Evolutionary conservation across 1,140 invertebrate genomes (phyloP).

Genomic region (Drosophila melanogaster): DNA sequence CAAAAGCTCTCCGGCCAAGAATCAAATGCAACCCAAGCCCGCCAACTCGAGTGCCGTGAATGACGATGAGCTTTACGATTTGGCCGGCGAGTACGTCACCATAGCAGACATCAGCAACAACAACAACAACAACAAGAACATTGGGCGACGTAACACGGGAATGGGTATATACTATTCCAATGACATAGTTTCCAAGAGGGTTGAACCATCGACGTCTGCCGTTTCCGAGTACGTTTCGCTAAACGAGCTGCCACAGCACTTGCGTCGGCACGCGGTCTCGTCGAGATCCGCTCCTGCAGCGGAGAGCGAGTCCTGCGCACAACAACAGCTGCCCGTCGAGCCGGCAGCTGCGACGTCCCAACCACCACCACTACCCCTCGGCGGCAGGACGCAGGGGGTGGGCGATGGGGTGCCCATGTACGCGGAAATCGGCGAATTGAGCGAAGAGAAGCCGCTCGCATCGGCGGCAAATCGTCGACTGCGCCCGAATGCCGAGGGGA

Average conservation of each 20-base stretch:
- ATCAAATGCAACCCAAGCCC: slow-evolving; percentile 43
- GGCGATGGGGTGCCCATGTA: slow-evolving; percentile 72
- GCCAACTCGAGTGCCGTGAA: slow-evolving; percentile 68
- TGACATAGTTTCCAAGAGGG: slow-evolving; percentile 86
- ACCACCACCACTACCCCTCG: slow-evolving; percentile 7
- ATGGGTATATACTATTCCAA: slow-evolving; percentile 86
- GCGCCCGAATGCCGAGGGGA: slow-evolving; percentile 93
- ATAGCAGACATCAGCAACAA: slow-evolving; percentile 93
- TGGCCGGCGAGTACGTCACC: slow-evolving; percentile 92
- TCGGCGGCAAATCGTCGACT: slow-evolving; percentile 86
- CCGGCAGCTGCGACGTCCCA: slow-evolving; percentile 36
- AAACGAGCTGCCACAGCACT: slow-evolving; percentile 90
- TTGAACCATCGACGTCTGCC: slow-evolving; percentile 76
- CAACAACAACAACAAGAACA: slow-evolving; percentile 84
- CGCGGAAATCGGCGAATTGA: slow-evolving; percentile 80
- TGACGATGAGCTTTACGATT: slow-evolving; percentile 85
- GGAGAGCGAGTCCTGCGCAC: slow-evolving; percentile 63
- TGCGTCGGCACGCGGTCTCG: slow-evolving; percentile 85
- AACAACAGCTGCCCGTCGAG: slow-evolving; percentile 23
- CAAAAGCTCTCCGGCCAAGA: slow-evolving; percentile 86
- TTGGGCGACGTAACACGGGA: slow-evolving; percentile 14
- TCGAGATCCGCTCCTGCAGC: slow-evolving; percentile 4
- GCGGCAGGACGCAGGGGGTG: slow-evolving; percentile 4
- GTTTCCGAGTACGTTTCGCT: slow-evolving; percentile 92
- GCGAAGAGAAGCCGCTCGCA: slow-evolving; percentile 69